These are phyloP conservation scores for Tamandua tetradactyla DNA, from an alignment of 2,797 vertebrate species.

Conservation along the genomic window DNA sequence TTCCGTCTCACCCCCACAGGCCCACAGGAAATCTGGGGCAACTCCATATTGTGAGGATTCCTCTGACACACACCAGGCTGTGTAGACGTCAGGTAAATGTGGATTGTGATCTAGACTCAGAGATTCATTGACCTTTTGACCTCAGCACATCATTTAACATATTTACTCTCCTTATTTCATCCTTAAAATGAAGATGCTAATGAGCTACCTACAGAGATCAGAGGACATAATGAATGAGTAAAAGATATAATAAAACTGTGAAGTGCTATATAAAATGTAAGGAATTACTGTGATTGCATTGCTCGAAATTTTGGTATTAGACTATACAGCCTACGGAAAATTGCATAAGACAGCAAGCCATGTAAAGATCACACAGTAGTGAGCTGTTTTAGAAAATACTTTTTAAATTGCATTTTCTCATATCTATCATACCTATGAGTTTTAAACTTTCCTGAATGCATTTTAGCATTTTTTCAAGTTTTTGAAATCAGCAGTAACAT, in stretches of 20 bases:
- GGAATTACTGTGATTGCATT: conserved; percentile 41
- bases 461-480: conserved; percentile 60
- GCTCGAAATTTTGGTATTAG: conserved; percentile 62
- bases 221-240: conserved; percentile 56
- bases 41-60: not conserved
- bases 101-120: not conserved
- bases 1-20: not conserved
- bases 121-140: conserved; percentile 64
- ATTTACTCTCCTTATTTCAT: not conserved
- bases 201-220: conserved; percentile 58
- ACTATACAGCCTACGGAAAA: conserved; percentile 63
- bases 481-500: conserved; percentile 77
- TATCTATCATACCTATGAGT: conserved; percentile 73
- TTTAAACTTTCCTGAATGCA: conserved; percentile 66
- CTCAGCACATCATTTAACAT: conserved; percentile 19
- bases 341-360: conserved; percentile 37
- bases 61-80: not conserved
- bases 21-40: not conserved
- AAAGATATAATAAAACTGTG: conserved; percentile 62
- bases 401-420: conserved; percentile 48
- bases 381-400: conserved; percentile 50
- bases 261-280: conserved; percentile 40
- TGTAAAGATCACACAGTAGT: conserved; percentile 44
- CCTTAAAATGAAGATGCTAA: conserved; percentile 61
- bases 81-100: not conserved